Conservation (phyloP, 2,888 invertebrate genomes). For the Therioaphis trifolii region DNA sequence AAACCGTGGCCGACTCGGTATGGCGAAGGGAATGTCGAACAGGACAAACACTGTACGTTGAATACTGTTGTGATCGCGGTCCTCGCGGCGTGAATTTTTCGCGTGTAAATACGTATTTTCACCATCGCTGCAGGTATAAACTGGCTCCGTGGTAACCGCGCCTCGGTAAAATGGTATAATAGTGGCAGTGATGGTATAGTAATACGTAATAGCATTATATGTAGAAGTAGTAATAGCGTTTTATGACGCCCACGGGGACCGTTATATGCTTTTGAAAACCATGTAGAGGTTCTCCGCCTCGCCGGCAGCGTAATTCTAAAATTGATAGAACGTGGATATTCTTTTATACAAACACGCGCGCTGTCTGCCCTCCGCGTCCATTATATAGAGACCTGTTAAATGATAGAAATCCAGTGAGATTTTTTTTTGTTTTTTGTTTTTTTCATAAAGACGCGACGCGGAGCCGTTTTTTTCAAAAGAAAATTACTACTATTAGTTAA, state of each 20-base stretch:
- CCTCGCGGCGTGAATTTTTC: too few relatives aligned
- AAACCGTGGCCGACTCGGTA: too few relatives aligned
- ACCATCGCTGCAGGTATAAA: too few relatives aligned
- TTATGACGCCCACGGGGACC: constrained; percentile 42
- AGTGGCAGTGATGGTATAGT: neutral
- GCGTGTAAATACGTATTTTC: too few relatives aligned
- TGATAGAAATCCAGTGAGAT: neutral
- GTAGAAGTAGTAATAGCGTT: neutral
- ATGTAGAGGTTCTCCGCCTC: neutral
- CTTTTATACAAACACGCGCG: neutral
- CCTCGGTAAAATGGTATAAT: too few relatives aligned
- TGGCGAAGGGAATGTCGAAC: too few relatives aligned
- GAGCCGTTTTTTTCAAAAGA: neutral
- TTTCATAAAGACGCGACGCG: neutral
- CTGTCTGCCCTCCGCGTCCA: neutral
- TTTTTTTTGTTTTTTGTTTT: neutral
- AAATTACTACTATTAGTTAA: neutral
- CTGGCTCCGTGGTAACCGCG: too few relatives aligned
- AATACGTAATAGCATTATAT: neutral
- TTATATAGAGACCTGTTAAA: neutral
- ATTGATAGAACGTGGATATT: neutral
- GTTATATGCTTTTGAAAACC: constrained; percentile 48
- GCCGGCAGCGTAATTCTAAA: constrained; percentile 15
- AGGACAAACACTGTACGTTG: too few relatives aligned
- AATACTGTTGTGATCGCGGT: too few relatives aligned